Evolutionary conservation across 1,140 invertebrate species (phyloP).

Genomic region (Kradibia gibbosae): DNA sequence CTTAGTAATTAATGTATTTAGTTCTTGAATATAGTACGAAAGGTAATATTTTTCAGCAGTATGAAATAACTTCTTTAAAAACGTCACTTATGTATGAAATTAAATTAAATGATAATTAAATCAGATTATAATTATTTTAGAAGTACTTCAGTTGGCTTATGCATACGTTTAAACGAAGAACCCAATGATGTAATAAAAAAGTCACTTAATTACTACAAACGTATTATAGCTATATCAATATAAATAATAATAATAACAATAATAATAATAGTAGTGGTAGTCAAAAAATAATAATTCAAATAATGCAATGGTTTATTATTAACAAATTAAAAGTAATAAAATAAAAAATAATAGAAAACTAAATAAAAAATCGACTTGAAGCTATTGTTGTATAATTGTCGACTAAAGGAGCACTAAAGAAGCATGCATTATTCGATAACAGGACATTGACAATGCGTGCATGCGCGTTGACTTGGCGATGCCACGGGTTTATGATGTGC

Average conservation of each 20-base stretch:
- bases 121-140: neutral
- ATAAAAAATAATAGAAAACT: slow-evolving; percentile 8
- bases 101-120: neutral
- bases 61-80: neutral
- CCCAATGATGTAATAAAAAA: neutral
- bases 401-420: slow-evolving; percentile 69
- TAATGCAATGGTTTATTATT: neutral
- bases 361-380: slow-evolving; percentile 42
- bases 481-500: slow-evolving; percentile 67
- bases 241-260: neutral
- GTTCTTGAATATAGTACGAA: neutral
- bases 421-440: slow-evolving; percentile 63
- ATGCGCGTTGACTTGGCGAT: slow-evolving; percentile 66
- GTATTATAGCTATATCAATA: neutral
- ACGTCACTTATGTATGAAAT: neutral
- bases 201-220: neutral
- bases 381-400: slow-evolving; percentile 36
- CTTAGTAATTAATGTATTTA: slow-evolving; percentile 4
- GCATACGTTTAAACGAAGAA: neutral
- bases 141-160: neutral
- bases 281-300: neutral
- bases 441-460: slow-evolving; percentile 74
- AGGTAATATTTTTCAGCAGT: neutral
- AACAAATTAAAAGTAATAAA: neutral
- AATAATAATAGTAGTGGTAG: too few species aligned